Percentiles rank a stretch among this genome's conserved stretches.
Evolutionary conservation across 92 coral and sea anemone species (phyloP).

Genomic region (Virgularia gustaviana): DNA sequence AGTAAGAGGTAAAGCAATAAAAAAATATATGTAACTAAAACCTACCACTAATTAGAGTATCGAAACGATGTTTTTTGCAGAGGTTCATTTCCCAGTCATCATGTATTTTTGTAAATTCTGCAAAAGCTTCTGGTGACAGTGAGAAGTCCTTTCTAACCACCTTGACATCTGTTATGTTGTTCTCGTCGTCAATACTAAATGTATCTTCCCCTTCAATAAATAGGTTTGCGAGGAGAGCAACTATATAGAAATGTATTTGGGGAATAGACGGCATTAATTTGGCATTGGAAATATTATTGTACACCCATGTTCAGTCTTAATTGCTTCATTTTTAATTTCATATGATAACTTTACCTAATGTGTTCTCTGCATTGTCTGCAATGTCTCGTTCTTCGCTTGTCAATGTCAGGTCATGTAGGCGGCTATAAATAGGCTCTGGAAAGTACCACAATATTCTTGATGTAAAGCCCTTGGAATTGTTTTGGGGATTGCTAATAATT

Average conservation of each 20-base stretch:
- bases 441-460: slow-evolving; percentile 30
- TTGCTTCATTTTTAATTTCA: neutral
- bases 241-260: slow-evolving; percentile 24
- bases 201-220: slow-evolving; percentile 32
- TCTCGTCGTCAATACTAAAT: neutral
- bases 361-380: too few species aligned
- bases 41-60: slow-evolving; percentile 37
- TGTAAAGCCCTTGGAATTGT: slow-evolving; percentile 42
- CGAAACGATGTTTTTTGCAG: slow-evolving; percentile 34
- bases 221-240: slow-evolving; percentile 17
- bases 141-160: neutral
- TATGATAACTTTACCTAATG: too few species aligned
- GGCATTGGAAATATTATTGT: too few species aligned
- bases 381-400: too few species aligned
- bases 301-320: too few species aligned
- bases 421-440: slow-evolving; percentile 27
- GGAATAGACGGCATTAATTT: too few species aligned
- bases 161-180: slow-evolving; percentile 19
- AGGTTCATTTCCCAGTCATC: slow-evolving; percentile 28
- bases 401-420: too few species aligned
- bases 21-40: too few species aligned
- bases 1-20: too few species aligned
- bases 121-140: slow-evolving; percentile 19
- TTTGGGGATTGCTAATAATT: slow-evolving; percentile 19
- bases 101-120: slow-evolving; percentile 26